Conservation (phyloP, 2,888 invertebrate species). For the Gastracanthus pulcherrimus region DNA sequence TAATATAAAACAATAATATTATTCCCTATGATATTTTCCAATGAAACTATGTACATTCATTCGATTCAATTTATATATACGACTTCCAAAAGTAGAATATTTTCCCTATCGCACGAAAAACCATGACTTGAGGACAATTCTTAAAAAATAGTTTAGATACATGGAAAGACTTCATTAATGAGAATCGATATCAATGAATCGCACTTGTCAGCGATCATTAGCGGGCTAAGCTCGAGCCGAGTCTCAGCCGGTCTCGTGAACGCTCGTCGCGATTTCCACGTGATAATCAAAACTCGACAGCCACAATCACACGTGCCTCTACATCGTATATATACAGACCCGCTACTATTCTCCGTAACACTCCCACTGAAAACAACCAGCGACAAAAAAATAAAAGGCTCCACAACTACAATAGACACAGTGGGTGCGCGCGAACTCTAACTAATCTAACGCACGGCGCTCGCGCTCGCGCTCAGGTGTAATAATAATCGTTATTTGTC, state of each 20-base stretch:
- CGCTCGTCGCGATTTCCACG: not conserved
- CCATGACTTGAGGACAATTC: no score
- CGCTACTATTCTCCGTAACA: no score
- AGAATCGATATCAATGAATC: no score
- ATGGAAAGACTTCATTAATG: not conserved
- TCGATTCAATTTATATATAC: no score
- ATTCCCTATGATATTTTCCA: no score
- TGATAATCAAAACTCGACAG: not conserved
- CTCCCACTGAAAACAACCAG: no score
- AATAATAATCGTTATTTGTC: conserved; percentile 14
- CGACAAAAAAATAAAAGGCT: not conserved
- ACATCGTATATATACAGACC: no score
- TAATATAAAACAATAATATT: no score
- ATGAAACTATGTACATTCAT: no score
- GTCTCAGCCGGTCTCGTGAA: not conserved
- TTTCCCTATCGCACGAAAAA: no score
- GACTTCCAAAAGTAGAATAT: no score
- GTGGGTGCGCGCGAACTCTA: not conserved
- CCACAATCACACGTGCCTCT: not conserved
- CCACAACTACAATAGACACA: not conserved
- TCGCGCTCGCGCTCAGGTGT: conserved; percentile 1
- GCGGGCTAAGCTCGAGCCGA: not conserved
- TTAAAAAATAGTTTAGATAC: not conserved
- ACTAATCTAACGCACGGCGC: no score
- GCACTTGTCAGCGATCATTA: not conserved